Conservation (phyloP, 1,140 invertebrate species). For the Zelostemma sp. region DNA sequence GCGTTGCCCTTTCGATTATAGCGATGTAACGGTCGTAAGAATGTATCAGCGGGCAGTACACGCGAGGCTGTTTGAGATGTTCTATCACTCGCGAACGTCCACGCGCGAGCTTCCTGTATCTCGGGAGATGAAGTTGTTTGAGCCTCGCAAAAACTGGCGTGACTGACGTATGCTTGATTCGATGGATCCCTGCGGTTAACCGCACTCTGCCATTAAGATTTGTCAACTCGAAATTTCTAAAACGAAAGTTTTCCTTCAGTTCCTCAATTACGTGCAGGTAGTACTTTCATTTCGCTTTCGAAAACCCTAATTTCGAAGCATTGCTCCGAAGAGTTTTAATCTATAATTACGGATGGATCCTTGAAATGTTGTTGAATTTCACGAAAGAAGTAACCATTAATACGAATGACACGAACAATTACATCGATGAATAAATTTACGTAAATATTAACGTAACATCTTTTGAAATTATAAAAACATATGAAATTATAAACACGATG, state of each 20-base stretch:
- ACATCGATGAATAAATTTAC: no score
- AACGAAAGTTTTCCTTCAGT: not conserved
- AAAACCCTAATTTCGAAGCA: no score
- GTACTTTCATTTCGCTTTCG: no score
- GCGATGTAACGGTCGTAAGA: conserved; percentile 32
- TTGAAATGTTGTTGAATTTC: no score
- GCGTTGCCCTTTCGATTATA: conserved; percentile 19
- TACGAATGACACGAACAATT: no score
- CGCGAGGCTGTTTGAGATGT: conserved; percentile 14
- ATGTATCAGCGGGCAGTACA: not conserved
- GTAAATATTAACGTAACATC: no score
- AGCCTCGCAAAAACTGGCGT: not conserved
- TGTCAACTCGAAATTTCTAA: conserved; percentile 2
- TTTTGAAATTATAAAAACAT: no score
- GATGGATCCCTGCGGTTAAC: conserved; percentile 26
- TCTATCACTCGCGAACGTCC: conserved; percentile 26
- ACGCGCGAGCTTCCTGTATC: conserved; percentile 13
- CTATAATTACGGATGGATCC: no score
- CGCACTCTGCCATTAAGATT: conserved; percentile 13
- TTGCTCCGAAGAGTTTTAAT: no score
- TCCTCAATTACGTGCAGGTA: not conserved
- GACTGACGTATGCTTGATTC: conserved; percentile 7
- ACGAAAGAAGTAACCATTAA: no score
- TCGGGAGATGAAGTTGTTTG: conserved; percentile 20
- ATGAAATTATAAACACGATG: no score